A percentile compares a stretch with the other conserved stretches of the same genome.
These are phyloP conservation scores for Larimichthys crocea DNA, from an alignment of 2,113 vertebrate genomes.

Conservation along the genomic window DNA sequence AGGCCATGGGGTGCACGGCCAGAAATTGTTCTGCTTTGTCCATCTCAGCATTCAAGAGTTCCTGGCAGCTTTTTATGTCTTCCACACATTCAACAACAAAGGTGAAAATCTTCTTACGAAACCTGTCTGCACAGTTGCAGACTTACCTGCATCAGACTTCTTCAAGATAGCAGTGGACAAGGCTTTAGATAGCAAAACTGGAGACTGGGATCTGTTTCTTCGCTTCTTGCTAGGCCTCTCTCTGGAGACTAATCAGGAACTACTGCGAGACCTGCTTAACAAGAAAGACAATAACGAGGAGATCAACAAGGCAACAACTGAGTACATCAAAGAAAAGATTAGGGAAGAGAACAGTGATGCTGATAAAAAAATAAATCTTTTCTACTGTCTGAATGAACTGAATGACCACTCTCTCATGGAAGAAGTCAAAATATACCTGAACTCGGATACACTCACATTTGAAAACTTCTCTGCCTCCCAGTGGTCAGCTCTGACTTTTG, in stretches of 20 bases:
- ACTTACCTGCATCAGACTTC: background rate
- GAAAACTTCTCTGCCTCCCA: constrained; percentile 30
- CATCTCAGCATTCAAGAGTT: constrained; percentile 70
- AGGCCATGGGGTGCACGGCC: fast-evolving
- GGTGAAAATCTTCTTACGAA: constrained; percentile 20
- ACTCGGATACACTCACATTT: background rate
- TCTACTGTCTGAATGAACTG: constrained; percentile 61
- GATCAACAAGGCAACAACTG: constrained; percentile 17
- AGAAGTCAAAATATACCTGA: constrained; percentile 45
- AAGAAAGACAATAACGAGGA: background rate
- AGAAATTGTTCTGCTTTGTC: constrained; percentile 52
- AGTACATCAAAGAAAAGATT: constrained; percentile 60
- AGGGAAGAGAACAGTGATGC: background rate
- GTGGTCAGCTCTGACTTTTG: constrained; percentile 66
- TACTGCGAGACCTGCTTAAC: constrained; percentile 36
- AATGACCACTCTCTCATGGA: constrained; percentile 42
- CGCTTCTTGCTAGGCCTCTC: constrained; percentile 66
- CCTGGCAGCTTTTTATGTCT: constrained; percentile 54
- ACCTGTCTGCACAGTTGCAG: fast-evolving
- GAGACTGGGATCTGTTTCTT: constrained; percentile 68
- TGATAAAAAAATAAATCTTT: constrained; percentile 47
- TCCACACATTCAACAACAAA: background rate
- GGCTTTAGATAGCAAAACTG: background rate
- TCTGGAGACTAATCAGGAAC: constrained; percentile 33
- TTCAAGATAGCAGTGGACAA: constrained; percentile 59